Evolutionary conservation across 2,113 vertebrate species (phyloP).

Genomic region (Rousettus leschenaultii): DNA sequence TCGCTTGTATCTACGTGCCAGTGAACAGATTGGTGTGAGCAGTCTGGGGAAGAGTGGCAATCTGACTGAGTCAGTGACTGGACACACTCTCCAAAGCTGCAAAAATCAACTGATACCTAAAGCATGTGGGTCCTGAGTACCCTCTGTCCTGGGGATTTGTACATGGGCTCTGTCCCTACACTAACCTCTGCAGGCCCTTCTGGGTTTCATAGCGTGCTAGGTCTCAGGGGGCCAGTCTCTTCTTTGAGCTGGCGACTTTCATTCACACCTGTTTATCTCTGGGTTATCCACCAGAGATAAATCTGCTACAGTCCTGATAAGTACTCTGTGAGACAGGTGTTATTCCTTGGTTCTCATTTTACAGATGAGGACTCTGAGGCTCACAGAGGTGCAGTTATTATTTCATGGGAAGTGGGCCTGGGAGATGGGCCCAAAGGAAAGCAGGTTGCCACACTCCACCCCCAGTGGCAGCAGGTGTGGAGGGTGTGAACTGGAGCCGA

Average conservation of each 20-base stretch:
- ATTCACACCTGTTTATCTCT: not conserved
- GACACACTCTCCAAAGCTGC: not conserved
- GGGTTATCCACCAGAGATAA: not conserved
- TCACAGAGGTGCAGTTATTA: not conserved
- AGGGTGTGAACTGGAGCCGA: not conserved
- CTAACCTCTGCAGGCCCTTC: not conserved
- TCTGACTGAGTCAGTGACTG: not conserved
- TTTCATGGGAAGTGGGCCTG: not conserved
- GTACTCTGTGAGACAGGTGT: not conserved
- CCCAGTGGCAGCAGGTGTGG: not conserved
- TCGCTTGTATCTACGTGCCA: not conserved
- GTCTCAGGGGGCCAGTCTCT: not conserved
- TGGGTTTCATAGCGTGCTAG: not conserved
- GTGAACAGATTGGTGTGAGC: not conserved
- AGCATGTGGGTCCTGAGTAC: not conserved
- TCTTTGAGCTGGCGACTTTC: not conserved
- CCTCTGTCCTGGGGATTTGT: not conserved
- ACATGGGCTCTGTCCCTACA: not conserved
- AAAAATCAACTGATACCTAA: not conserved
- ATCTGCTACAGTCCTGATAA: not conserved
- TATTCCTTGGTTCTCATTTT: not conserved
- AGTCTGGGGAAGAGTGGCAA: not conserved
- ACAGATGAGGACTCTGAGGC: not conserved
- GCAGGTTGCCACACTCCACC: not conserved
- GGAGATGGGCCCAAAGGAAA: too few species aligned